phyloP scores from a whole-genome alignment of 2,797 vertebrate genomes.

The Sebastes matsubarae region DNA sequence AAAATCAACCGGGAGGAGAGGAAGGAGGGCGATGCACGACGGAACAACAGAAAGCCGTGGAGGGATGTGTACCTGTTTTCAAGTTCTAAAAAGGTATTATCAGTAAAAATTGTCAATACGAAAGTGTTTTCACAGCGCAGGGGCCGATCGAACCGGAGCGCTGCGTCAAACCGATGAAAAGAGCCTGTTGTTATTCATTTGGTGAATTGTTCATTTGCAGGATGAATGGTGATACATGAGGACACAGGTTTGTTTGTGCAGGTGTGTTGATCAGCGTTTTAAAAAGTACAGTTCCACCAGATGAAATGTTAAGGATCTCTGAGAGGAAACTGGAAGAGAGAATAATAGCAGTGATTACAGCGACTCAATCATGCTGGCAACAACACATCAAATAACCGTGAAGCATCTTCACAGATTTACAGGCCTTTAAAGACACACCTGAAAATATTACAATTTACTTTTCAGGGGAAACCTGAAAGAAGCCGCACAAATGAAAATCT shows the following conservation, averaged over 20 bases:
- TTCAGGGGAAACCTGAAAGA: not conserved
- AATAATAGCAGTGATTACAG: conserved; percentile 9
- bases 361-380: not conserved
- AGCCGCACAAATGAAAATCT: not conserved
- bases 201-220: conserved; percentile 15
- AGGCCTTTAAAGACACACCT: no score
- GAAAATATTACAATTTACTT: not conserved
- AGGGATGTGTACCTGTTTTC: not conserved
- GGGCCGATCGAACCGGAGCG: not conserved
- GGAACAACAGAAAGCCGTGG: no score
- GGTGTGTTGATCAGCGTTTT: not conserved
- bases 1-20: not conserved
- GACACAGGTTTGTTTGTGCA: not conserved
- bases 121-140: not conserved
- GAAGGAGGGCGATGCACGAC: not conserved
- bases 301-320: not conserved
- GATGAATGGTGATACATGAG: not conserved
- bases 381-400: not conserved
- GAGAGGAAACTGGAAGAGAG: not conserved
- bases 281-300: not conserved
- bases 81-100: not conserved
- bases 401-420: not conserved
- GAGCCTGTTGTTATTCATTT: conserved; percentile 9
- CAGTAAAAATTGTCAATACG: not conserved
- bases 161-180: not conserved